These are phyloP conservation scores for Pantala flavescens DNA, from an alignment of 1,140 invertebrate genomes.

Conservation along the genomic window DNA sequence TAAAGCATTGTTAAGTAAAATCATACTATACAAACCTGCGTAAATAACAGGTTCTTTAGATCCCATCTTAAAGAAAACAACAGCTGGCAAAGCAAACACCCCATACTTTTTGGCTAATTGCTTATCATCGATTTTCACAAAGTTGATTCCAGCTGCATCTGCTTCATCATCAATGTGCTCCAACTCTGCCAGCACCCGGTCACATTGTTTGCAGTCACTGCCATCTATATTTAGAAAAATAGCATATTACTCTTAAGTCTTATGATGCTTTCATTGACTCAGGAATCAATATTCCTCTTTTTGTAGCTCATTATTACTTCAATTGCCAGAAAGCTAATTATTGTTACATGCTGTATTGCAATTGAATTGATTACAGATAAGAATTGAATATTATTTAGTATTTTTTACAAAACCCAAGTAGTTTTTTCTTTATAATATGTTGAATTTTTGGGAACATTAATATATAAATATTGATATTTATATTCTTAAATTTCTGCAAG, in stretches of 20 bases:
- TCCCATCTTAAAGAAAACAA: conserved; percentile 79
- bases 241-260: background rate
- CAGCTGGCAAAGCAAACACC: conserved; percentile 77
- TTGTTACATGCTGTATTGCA: too few relatives aligned
- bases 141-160: conserved; percentile 84
- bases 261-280: background rate
- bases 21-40: conserved; percentile 50
- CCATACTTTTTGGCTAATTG: conserved; percentile 75
- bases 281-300: background rate
- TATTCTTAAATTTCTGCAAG: too few relatives aligned
- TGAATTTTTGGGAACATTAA: too few relatives aligned
- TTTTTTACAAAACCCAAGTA: too few relatives aligned
- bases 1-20: too few relatives aligned
- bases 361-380: too few relatives aligned
- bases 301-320: background rate
- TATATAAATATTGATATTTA: too few relatives aligned
- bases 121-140: conserved; percentile 84
- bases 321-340: too few relatives aligned
- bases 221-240: conserved; percentile 53
- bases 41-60: conserved; percentile 88
- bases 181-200: conserved; percentile 73
- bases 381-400: too few relatives aligned
- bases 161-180: conserved; percentile 91
- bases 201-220: conserved; percentile 88
- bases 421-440: too few relatives aligned